Base-by-base conservation (phyloP, 2,797 vertebrate genomes). In the Acrossocheilus wenchowensis region DNA sequence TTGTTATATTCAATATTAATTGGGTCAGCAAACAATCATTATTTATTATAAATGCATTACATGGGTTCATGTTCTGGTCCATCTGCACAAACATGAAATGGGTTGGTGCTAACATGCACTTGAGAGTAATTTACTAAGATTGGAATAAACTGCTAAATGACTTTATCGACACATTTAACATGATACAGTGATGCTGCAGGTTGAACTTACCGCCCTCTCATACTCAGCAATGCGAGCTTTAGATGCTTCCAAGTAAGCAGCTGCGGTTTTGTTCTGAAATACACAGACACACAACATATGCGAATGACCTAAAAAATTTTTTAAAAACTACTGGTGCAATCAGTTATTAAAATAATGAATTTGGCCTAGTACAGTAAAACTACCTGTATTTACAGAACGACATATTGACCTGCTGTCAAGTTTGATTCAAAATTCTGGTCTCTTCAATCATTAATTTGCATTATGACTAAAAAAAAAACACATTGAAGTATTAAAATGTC, bases 161-260 rank as follows among this genome's bases (percentile, higher is more conserved):
- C 10, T 64, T 80, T 34, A 82, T 19, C 21, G 26, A 23, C 9
- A 0, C 45, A 45, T 5, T 34, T 30, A 83, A 39, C 34, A 14
- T 4, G 6, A 62, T 60, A n/a, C n/a, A 36, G n/a, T 1, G 3
- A 71, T 2, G 19, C 30, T 7, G 23, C 6, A 34, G 4, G 14
- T n/a, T 48, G 41, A 43, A 71, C 93, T 94, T 87, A 97, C 97
- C 90, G 94, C 87, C 0, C 93, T 91, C 92, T 98, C 95, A 7
- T 96, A 97, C 5, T 94, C 62, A 45, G 45, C 86, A n/a, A 99
- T 91, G 30, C 97, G 96, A 50, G 86, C 90, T 86, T 98, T 97
- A 2, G 98, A 99, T 39, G 52, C 95, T 89, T 96, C 91, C 87
- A 97, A 36, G 5, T 97, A 99, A 9, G 92, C 88, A 8, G 90